Evolutionary conservation across 2,797 vertebrate genomes (phyloP).

Genomic region (Novumbra hubbsi): DNA sequence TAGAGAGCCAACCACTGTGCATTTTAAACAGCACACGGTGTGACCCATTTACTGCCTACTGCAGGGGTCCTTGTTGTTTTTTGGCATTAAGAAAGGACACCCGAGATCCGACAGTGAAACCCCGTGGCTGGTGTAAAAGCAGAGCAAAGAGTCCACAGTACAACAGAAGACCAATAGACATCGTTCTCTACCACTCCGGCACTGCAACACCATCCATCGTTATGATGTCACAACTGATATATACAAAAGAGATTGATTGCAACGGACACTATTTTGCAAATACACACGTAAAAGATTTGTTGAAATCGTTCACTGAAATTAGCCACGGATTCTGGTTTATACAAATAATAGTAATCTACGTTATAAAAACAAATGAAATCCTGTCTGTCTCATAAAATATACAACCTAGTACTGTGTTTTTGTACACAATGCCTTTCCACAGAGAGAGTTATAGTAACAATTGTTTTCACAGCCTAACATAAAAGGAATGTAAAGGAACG

Average conservation of each 20-base stretch:
- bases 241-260: neutral
- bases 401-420: neutral
- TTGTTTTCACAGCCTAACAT: neutral
- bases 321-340: neutral
- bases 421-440: neutral
- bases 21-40: neutral
- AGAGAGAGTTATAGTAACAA: neutral
- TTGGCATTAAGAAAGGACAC: neutral
- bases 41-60: constrained; percentile 3
- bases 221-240: neutral
- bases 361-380: neutral
- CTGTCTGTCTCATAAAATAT: neutral
- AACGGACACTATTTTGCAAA: neutral
- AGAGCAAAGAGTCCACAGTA: neutral
- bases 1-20: neutral
- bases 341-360: neutral
- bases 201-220: neutral
- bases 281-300: neutral
- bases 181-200: neutral
- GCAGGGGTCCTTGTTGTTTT: neutral
- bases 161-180: neutral
- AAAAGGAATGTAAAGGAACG: neutral
- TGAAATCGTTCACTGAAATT: neutral
- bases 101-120: neutral
- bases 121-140: neutral